phyloP scores from a whole-genome alignment of 2,888 invertebrate genomes.

The Diaprepes abbreviatus region DNA sequence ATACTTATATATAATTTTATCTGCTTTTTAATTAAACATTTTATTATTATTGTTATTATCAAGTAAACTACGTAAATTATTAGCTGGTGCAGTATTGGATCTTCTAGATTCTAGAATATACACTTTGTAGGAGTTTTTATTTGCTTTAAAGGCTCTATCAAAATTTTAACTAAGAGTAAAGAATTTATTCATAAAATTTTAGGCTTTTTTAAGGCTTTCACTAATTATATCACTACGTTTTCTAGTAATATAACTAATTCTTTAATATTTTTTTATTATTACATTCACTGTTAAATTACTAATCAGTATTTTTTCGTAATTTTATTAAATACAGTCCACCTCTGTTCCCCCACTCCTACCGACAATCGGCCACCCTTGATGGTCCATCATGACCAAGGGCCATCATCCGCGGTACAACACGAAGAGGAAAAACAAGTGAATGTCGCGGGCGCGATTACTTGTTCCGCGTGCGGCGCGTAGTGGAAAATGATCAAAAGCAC shows the following conservation, averaged over 20 bases:
- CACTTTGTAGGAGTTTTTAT: no score
- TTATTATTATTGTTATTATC: no score
- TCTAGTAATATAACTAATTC: neutral
- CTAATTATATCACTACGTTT: neutral
- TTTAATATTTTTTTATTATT: no score
- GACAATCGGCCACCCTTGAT: neutral
- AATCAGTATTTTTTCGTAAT: no score
- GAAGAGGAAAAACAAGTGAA: slow-evolving; percentile 34
- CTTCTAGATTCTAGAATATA: no score
- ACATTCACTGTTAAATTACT: no score
- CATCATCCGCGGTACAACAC: slow-evolving; percentile 19
- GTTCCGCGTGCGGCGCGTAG: slow-evolving; percentile 34
- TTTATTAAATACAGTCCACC: neutral
- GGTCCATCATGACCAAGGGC: slow-evolving; percentile 25
- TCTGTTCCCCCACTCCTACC: neutral
- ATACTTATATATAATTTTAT: no score
- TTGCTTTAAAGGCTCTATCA: no score
- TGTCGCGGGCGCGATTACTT: slow-evolving; percentile 37
- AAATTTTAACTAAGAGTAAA: no score
- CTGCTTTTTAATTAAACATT: no score
- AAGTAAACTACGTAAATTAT: no score
- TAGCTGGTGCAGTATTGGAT: no score
- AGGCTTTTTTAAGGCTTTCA: neutral
- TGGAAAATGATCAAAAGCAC: slow-evolving; percentile 48
- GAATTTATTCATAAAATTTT: neutral